Evolutionary conservation across 2,113 vertebrate genomes (phyloP), one percentile per base, ranked within the genome.

Genomic region (Lates calcarifer): DNA sequence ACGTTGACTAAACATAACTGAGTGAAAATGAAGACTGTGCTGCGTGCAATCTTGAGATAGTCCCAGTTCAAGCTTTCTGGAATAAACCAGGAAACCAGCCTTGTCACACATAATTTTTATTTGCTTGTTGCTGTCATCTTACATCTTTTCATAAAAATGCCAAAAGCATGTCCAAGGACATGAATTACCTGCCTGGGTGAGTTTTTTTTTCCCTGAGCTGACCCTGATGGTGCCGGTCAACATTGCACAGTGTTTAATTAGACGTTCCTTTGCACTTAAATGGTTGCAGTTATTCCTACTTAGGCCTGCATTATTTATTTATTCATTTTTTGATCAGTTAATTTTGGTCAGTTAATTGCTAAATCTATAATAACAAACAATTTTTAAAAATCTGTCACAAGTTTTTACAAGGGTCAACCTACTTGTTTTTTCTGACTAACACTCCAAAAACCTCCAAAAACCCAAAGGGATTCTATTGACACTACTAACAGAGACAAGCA

Each of bases 191-290:
- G 51, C 80, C 75, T 88, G 76, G 87, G 71, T 84, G 84, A 84
- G 29, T 71, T 90, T 89, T 75, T 89, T 75, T 80, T 74, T 82
- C 81, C 77, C 74, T 78, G 45, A 89, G 65, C 75, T 79, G 77
- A 82, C 60, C 85, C 75, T 65, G 15, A 65, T 63, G 82, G 73
- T 76, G 69, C 79, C 80, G 83, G 74, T 56, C 69, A 92, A 60
- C 79, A 72, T 79, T 76, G 85, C 87, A 89, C 89, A 53, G 81
- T 74, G 84, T 87, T 84, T 92, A 92, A 92, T 94, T 92, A 90
- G 83, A 70, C 83, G 85, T 90, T 92, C 82, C 83, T 79, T 70
- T 73, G 72, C 79, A 89, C 83, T 90, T 88, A 89, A 71, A 51
- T 73, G 20, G 74, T 53, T 84, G 80, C 87, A 56, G 2, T 76